Base-by-base conservation (phyloP, 2,113 vertebrate genomes). In the Anguilla japonica region DNA sequence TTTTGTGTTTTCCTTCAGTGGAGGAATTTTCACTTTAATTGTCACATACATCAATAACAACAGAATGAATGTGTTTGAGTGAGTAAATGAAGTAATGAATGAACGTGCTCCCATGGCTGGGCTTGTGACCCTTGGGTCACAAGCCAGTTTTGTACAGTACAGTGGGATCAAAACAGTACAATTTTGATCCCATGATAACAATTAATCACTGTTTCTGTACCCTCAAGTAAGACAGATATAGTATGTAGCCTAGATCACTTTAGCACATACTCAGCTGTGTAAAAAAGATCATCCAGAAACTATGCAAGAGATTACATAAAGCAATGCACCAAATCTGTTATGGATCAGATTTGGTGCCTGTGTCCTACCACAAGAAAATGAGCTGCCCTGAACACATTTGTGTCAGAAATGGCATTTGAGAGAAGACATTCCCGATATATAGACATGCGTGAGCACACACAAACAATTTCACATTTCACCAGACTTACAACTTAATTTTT, bases 401-500 rank as follows among this genome's bases (percentile, higher is more conserved):
- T 46, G 43, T 8, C 43, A 26, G 5, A 67, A n/a, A 75, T 75
- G 7, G n/a, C n/a, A 34, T n/a, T 71, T n/a, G 7, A 71, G 9
- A 46, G 43, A 46, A 46, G 43, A 46, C 43, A 46, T 46, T 46
- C 43, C 43, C 4, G 9, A 9, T 46, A 46, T 46, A 46, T 46
- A 9, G 5, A 46, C 43, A 46, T 53, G 11, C 50, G 1, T 34
- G 26, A 9, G 2, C n/a, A n/a, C n/a, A 34, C 11, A 75, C 26
- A 34, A n/a, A 90, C 85, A 67, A 80, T 67, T 18, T 15, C 20
- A 43, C 75, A 22, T 87, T 29, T 83, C 56, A 34, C 83, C 8
- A 9, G 40, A 53, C 82, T 87, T 85, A 88, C 90, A 89, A 75
- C 26, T 34, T 67, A 67, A 67, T 90, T 34, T 82, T 84, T 84